Base-by-base conservation (phyloP, 2,113 vertebrate species). In the Hemicordylus capensis region DNA sequence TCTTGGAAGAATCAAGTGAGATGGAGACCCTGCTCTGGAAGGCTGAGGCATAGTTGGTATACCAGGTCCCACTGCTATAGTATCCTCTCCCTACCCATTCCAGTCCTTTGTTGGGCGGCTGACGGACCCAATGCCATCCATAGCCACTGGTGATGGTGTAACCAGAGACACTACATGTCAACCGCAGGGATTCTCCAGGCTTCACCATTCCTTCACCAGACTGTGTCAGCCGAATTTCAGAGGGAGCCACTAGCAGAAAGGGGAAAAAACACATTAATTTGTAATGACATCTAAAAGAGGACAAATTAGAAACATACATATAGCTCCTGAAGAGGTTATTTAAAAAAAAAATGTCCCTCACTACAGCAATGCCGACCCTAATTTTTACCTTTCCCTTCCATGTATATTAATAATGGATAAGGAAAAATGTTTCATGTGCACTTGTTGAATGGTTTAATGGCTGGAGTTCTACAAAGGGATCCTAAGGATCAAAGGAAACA, bases 1-100 rank as follows among this genome's bases (percentile, higher is more conserved):
- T 85, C 46, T 89, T 89, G 63, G 34, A 61, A 31, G 22, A 15
- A 46, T 73, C 66, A 44, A 0, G 0, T 24, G 87, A 86, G 14
- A 89, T 82, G 81, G 83, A 76, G 69, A 87, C 66, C 19, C 73
- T 37, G 17, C 44, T 84, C 48, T 83, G 77, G 26, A 88, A 46
- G 44, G 76, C 88, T 37, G 87, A 81, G 66, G 85, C 69, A 81
- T 67, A 48, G 26, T 58, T 31, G 64, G 26, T 7, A 1, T 31
- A 1, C 64, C 22, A 2, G 59, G 5, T 17, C 58, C 66, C 22
- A 79, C 66, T 2, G 5, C 14, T 69, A 61, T 81, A 19, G 48
- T 87, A 64, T 6, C 48, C 42, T 19, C 44, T 37, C 75, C 81
- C 22, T 44, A 94, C 66, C 85, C 85, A 93, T 69, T 94, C 74